These are phyloP conservation scores for Caerostris darwini DNA, from an alignment of 1,140 invertebrate genomes.

Conservation along the genomic window DNA sequence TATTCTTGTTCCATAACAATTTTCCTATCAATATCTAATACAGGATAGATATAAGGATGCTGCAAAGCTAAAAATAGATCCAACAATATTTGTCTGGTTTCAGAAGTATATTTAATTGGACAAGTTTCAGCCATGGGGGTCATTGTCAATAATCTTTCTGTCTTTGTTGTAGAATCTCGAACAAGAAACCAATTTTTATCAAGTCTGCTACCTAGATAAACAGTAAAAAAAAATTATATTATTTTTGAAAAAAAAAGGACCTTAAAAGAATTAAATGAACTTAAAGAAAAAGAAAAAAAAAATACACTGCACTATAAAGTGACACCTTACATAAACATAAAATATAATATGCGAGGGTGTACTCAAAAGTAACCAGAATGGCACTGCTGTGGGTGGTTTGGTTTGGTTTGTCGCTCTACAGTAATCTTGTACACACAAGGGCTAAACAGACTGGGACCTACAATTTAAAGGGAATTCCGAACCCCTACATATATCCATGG, in stretches of 20 bases:
- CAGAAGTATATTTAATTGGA: conserved; percentile 82
- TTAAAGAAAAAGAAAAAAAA: too few relatives aligned
- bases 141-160: conserved; percentile 91
- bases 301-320: too few relatives aligned
- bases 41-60: conserved; percentile 95
- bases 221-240: conserved; percentile 31
- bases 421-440: too few relatives aligned
- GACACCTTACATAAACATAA: too few relatives aligned
- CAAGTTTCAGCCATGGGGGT: conserved; percentile 86
- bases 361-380: too few relatives aligned
- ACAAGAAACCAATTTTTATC: conserved; percentile 95
- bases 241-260: not conserved
- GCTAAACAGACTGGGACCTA: too few relatives aligned
- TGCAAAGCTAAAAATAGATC: conserved; percentile 92
- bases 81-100: conserved; percentile 85
- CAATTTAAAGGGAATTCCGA: too few relatives aligned
- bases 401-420: too few relatives aligned
- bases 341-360: too few relatives aligned
- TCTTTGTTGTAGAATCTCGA: conserved; percentile 89
- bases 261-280: too few relatives aligned
- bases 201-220: conserved; percentile 87
- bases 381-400: too few relatives aligned
- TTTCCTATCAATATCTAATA: conserved; percentile 89
- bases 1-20: conserved; percentile 81
- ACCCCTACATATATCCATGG: too few relatives aligned